phyloP scores from a whole-genome alignment of 1,140 invertebrate species.

The Teleopsis dalmanni region DNA sequence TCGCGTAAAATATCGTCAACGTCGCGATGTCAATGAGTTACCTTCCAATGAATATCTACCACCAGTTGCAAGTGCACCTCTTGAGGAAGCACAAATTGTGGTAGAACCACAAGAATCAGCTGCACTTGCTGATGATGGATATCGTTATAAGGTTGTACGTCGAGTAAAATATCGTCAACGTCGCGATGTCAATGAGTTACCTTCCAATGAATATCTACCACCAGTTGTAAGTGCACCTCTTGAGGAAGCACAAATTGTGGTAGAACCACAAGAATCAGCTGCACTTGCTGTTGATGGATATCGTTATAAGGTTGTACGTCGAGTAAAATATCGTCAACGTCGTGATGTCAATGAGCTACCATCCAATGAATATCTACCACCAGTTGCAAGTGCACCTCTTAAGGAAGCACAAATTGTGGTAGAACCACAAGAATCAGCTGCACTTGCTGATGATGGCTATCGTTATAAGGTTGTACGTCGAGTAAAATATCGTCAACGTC shows the following conservation, averaged over 20 bases:
- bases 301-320: slow-evolving; percentile 25
- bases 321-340: slow-evolving; percentile 22
- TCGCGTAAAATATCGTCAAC: slow-evolving; percentile 20
- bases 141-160: slow-evolving; percentile 29
- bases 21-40: slow-evolving; percentile 29
- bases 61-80: slow-evolving; percentile 13
- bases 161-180: slow-evolving; percentile 24
- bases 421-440: slow-evolving; percentile 15
- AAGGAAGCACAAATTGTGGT: slow-evolving; percentile 4
- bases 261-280: slow-evolving; percentile 18
- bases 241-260: slow-evolving; percentile 12
- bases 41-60: slow-evolving; percentile 29
- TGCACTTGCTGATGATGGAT: slow-evolving; percentile 26
- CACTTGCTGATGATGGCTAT: slow-evolving; percentile 22
- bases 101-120: slow-evolving; percentile 18
- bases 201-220: slow-evolving; percentile 13
- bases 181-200: slow-evolving; percentile 2
- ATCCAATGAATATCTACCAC: slow-evolving; percentile 21
- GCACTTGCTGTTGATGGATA: slow-evolving; percentile 26
- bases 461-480: slow-evolving; percentile 26
- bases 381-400: slow-evolving; percentile 14
- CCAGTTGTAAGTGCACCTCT: slow-evolving; percentile 15
- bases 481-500: slow-evolving; percentile 22
- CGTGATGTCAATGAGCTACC: slow-evolving; percentile 28
- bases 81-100: slow-evolving; percentile 18